phyloP scores from a whole-genome alignment of 2,113 vertebrate genomes.

The Rhynchomys soricoides region DNA sequence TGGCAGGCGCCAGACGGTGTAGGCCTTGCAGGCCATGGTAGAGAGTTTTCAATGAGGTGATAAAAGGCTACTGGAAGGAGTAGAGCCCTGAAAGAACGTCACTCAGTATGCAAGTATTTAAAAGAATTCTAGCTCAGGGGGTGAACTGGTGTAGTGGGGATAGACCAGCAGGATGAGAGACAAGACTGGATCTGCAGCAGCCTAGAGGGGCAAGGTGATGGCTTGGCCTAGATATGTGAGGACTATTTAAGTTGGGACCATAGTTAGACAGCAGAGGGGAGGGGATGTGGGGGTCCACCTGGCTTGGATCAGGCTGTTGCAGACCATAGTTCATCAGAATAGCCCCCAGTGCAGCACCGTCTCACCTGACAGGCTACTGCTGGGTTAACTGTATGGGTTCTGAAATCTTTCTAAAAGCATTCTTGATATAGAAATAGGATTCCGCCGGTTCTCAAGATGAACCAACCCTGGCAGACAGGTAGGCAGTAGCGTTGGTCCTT shows the following conservation, averaged over 20 bases:
- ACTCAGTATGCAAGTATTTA: neutral
- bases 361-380: neutral
- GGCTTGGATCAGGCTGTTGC: neutral
- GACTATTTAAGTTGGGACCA: neutral
- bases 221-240: too few relatives aligned
- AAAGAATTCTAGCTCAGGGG: neutral
- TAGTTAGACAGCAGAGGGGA: neutral
- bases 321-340: neutral
- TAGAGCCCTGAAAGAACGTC: neutral
- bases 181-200: neutral
- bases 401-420: neutral
- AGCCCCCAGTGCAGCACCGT: neutral
- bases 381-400: neutral
- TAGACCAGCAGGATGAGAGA: neutral
- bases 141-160: too few relatives aligned
- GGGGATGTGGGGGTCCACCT: neutral
- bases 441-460: neutral
- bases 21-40: neutral
- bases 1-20: rapidly evolving
- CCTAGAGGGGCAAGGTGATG: neutral
- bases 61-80: neutral
- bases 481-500: neutral
- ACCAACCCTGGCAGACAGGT: neutral
- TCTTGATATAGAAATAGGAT: neutral
- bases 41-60: neutral